phyloP scores from a whole-genome alignment of 2,888 invertebrate genomes.

The Tetramorium bicarinatum region DNA sequence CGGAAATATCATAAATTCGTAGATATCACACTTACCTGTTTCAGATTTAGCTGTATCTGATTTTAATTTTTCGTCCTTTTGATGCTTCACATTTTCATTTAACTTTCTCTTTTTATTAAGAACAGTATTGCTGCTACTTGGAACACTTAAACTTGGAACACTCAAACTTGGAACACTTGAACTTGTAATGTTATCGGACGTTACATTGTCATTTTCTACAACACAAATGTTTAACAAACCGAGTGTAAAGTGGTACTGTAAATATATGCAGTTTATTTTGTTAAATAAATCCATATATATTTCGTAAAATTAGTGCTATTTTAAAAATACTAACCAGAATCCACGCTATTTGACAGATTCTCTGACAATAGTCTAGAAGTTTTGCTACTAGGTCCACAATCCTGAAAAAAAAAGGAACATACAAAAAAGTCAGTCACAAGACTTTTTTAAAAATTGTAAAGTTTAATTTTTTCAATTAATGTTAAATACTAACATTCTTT shows the following conservation, averaged over 20 bases:
- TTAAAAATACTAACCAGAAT: slow-evolving; percentile 52
- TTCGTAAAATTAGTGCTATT: not conserved
- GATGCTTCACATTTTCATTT: slow-evolving; percentile 74
- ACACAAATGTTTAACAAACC: slow-evolving; percentile 23
- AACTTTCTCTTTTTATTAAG: slow-evolving; percentile 82
- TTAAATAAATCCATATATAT: not conserved
- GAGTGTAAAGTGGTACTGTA: slow-evolving; percentile 1
- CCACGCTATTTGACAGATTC: slow-evolving; percentile 25
- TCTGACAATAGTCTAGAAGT: slow-evolving; percentile 61
- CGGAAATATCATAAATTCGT: not conserved
- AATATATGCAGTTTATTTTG: not conserved
- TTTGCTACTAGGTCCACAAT: slow-evolving; percentile 59
- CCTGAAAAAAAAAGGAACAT: slow-evolving; percentile 53
- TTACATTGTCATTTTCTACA: slow-evolving; percentile 54
- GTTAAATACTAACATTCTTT: slow-evolving; percentile 58
- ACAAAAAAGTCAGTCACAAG: not conserved
- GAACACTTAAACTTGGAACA: slow-evolving; percentile 62
- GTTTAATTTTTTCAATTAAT: no score
- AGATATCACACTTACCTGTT: slow-evolving; percentile 60
- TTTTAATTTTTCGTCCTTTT: slow-evolving; percentile 60
- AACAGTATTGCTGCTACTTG: slow-evolving; percentile 76
- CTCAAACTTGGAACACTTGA: slow-evolving; percentile 69
- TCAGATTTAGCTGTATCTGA: slow-evolving; percentile 54
- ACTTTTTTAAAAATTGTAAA: not conserved
- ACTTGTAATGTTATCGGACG: slow-evolving; percentile 53